Base-by-base conservation (phyloP, 1,140 invertebrate species). In the Drosophila gunungcola region DNA sequence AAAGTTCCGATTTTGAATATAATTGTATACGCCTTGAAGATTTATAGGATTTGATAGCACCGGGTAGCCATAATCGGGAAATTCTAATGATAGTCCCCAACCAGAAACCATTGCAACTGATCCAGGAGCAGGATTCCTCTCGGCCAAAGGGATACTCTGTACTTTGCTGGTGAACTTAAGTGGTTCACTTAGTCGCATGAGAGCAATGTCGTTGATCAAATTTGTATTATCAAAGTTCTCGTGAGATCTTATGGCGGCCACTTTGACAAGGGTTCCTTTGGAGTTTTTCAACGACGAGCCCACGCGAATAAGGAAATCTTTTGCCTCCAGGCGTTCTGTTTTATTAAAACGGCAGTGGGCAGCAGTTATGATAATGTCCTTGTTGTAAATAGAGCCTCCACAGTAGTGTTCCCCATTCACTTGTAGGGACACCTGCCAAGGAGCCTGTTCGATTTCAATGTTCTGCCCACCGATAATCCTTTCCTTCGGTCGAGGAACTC, bases 361-460 rank as follows among this genome's bases (percentile, higher is more conserved):
- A 2, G 48, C 48, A 9, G 29, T 34, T 6, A 51, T 34, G 3
- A 51, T 51, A 13, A 51, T 51, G 10, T 51, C 27, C 7, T 10
- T 13, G 48, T 27, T 51, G 7, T 34, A 51, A 51, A 51, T 34
- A 7, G 48, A 32, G 29, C 48, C 48, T 4, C 48, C 48, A 5
- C 48, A 51, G 2, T 0, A 0, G 13, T 16, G 7, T 0, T 4
- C 0, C 1, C 48, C 29, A 1, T 34, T 1, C 2, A 1, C 2
- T 34, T 13, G n/a, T 16, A 51, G 16, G 29, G 29, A 51, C n/a
- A 34, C 48, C 48, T 51, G 48, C 48, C 48, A 51, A 1, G 48
- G 48, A n/a, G 48, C 29, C 48, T 16, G 0, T 34, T 51, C 48
- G n/a, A 51, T 51, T 13, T 4, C 4, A 34, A 51, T 51, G 7